Base-by-base conservation (phyloP, 2,888 invertebrate genomes). In the Choreutis nemorana region DNA sequence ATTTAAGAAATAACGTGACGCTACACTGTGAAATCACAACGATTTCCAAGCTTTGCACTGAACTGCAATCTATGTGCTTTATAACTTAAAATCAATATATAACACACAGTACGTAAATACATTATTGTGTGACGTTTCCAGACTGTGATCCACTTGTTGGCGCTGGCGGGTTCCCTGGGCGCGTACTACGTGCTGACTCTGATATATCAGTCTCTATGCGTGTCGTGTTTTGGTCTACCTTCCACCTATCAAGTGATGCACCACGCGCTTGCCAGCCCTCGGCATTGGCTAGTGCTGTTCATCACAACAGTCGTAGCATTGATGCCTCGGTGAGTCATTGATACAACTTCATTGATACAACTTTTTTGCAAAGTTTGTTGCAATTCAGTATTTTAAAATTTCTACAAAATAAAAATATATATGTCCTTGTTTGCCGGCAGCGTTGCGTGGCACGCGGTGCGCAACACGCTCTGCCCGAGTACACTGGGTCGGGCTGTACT, bases 161-260 rank as follows among this genome's bases (percentile, higher is more conserved):
- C 93, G 26, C 84, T 95, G 53, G 49, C 86, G 29, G 78, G 90
- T 14, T 97, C 96, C 37, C 80, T 97, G 49, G 78, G 84, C 23
- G 78, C 89, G 35, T 97, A 91, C 81, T 92, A 91, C 67, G 77
- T 84, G 44, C 90, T 95, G 66, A 91, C 93, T 36, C 73, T 96
- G 33, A 56, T 91, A 28, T 95, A 94, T 78, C 92, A 95, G 75
- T 81, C 87, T 6, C 65, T 91, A 41, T 91, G 92, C 62, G 85
- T 91, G 39, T 84, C 86, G 43, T 91, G 92, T 65, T 86, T 91
- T 61, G 88, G 87, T 32, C 78, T 95, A 48, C 91, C 93, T 21
- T 91, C 92, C 48, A 94, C 92, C 14, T 94, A 89, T 66, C 89
- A 89, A 87, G 91, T 95, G 31, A 88, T 94, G 68, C 87, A 89